phyloP scores from a whole-genome alignment of 2,113 vertebrate species.

The Balaenoptera acutorostrata region DNA sequence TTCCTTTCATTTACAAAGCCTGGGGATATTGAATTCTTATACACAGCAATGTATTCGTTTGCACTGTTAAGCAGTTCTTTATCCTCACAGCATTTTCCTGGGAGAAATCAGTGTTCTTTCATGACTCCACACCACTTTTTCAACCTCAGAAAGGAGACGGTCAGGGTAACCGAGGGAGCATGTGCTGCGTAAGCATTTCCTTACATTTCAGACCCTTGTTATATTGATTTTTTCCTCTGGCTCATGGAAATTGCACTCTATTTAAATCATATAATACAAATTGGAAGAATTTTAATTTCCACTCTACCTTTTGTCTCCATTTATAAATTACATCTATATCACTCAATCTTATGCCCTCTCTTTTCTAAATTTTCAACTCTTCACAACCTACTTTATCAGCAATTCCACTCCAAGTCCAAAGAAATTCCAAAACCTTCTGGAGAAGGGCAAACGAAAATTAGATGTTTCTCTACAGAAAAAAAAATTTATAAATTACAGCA shows the following conservation, averaged over 20 bases:
- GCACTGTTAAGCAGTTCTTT: slow-evolving; percentile 43
- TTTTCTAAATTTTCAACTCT: background rate
- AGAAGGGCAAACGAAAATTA: background rate
- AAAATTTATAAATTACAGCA: background rate
- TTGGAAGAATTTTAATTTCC: slow-evolving; percentile 67
- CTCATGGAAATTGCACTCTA: slow-evolving; percentile 62
- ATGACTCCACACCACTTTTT: slow-evolving; percentile 9
- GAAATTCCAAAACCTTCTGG: background rate
- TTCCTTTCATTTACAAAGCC: slow-evolving; percentile 51
- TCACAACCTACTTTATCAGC: slow-evolving; percentile 20
- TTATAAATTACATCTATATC: slow-evolving; percentile 41
- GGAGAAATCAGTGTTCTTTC: slow-evolving; percentile 56
- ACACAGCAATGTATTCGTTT: background rate
- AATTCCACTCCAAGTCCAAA: background rate
- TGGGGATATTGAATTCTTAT: slow-evolving; percentile 43
- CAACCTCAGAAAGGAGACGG: slow-evolving; percentile 8
- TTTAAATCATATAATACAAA: slow-evolving; percentile 69
- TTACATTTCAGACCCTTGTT: slow-evolving; percentile 41
- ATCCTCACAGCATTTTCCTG: slow-evolving; percentile 40
- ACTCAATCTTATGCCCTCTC: slow-evolving; percentile 1
- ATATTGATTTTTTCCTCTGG: slow-evolving; percentile 59
- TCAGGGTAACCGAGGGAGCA: background rate
- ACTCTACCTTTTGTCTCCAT: slow-evolving; percentile 53
- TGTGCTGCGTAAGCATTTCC: slow-evolving; percentile 57
- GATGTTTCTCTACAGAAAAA: background rate